Evolutionary conservation across 2,888 invertebrate genomes (phyloP), one percentile per base, ranked within the genome.

Genomic region (Limenitis camilla): DNA sequence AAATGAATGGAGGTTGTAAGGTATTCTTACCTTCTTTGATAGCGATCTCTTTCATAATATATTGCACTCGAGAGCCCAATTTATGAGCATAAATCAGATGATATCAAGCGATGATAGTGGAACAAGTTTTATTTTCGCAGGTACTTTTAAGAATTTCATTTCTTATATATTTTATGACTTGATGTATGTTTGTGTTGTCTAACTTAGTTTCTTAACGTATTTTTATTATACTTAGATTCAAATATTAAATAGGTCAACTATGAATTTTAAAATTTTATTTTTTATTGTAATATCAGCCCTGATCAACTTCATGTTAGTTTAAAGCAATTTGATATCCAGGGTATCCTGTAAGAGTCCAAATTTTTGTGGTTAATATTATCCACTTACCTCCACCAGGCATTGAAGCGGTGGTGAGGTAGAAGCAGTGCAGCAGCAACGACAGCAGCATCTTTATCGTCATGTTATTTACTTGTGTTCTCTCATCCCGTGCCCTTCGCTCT

Each of bases 371-470:
- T n/a, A n/a, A 2, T 10, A 2, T 8, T 19, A 6, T 8, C 10
- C 19, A 72, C 80, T 72, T 58, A 85, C 85, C 83, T 72, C 76
- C 79, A 61, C 74, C 78, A 7, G 78, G 72, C 62, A 83, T 74
- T 9, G 83, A 79, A 28, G 83, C 79, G 49, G 85, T 84, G 62
- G 82, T 81, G 47, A 78, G 78, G 64, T 78, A 84, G 70, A 83
- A 74, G 71, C 81, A 82, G 67, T 83, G 78, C 60, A 83, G 67
- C 61, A 83, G 57, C 61, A 85, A 61, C 0, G 84, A 77, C 27
- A 83, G 71, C 61, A 83, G 72, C 82, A 83, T 82, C 58, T 77
- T 81, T 54, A 70, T 75, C 53, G 75, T 73, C 74, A 77, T 76
- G 64, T 65, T 66, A 58, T 63, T 63, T 52, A 52, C 44, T 43